Evolutionary conservation across 2,113 vertebrate genomes (phyloP).

Genomic region (Calyptomena viridis): DNA sequence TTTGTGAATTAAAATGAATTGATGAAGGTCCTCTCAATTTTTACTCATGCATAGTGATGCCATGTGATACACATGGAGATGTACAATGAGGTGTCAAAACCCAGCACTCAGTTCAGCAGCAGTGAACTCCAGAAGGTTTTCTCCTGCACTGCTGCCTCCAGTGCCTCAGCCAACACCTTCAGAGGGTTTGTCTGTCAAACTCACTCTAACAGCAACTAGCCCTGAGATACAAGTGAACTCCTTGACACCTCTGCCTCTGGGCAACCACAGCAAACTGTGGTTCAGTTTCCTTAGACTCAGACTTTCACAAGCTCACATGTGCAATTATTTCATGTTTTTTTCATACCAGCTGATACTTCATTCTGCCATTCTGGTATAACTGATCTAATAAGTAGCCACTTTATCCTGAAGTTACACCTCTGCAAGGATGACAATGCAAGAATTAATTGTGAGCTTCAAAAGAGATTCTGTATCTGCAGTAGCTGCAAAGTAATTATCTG

Average conservation of each 20-base stretch:
- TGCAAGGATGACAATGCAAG: background rate
- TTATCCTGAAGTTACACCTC: background rate
- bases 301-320: background rate
- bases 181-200: background rate
- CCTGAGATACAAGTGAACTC: fast-evolving
- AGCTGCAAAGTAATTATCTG: background rate
- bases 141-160: background rate
- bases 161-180: background rate
- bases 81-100: background rate
- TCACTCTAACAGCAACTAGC: background rate
- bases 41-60: fast-evolving
- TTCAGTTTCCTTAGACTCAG: background rate
- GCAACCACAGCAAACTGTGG: background rate
- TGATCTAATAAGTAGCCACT: background rate
- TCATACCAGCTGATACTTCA: background rate
- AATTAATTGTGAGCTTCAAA: background rate
- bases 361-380: background rate
- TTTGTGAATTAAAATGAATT: background rate
- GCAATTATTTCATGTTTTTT: background rate
- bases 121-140: background rate
- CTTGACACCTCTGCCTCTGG: background rate
- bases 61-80: background rate
- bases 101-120: background rate
- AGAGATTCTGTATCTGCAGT: background rate
- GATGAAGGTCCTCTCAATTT: background rate